A percentile compares a stretch with the other conserved stretches of the same genome.
phyloP scores from a whole-genome alignment of 1,140 invertebrate species.

The Streblospio benedicti region DNA sequence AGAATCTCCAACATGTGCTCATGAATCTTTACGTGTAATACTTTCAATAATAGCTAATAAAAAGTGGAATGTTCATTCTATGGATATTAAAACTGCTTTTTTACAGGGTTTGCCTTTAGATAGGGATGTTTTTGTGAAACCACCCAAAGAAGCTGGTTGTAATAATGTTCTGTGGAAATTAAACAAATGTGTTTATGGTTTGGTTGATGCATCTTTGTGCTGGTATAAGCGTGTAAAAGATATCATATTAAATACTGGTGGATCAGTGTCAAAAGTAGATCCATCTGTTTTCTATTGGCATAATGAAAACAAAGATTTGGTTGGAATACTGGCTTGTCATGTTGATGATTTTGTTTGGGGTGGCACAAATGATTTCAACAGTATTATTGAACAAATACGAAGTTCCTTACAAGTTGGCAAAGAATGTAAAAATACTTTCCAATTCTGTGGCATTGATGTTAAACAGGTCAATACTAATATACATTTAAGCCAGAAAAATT shows the following conservation, averaged over 20 bases:
- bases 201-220: conserved; percentile 13
- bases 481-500: conserved; percentile 1
- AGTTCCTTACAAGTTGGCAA: conserved; percentile 6
- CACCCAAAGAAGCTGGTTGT: neutral
- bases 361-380: conserved; percentile 7
- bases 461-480: conserved; percentile 13
- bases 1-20: neutral
- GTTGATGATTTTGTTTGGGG: conserved; percentile 22
- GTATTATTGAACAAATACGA: conserved; percentile 12
- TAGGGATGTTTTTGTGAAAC: neutral
- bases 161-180: neutral
- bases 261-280: conserved; percentile 11
- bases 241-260: conserved; percentile 1
- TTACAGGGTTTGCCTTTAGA: neutral
- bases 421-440: conserved; percentile 13
- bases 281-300: no score
- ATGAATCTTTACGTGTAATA: neutral
- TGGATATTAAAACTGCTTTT: neutral
- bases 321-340: conserved; percentile 18
- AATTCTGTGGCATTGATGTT: conserved; percentile 14
- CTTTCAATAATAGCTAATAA: neutral
- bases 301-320: conserved; percentile 1
- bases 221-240: conserved; percentile 17
- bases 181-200: conserved; percentile 14
- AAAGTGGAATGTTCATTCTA: conserved; percentile 3